Evolutionary conservation across 2,888 invertebrate species (phyloP).

Genomic region (Temnothorax ravouxi): DNA sequence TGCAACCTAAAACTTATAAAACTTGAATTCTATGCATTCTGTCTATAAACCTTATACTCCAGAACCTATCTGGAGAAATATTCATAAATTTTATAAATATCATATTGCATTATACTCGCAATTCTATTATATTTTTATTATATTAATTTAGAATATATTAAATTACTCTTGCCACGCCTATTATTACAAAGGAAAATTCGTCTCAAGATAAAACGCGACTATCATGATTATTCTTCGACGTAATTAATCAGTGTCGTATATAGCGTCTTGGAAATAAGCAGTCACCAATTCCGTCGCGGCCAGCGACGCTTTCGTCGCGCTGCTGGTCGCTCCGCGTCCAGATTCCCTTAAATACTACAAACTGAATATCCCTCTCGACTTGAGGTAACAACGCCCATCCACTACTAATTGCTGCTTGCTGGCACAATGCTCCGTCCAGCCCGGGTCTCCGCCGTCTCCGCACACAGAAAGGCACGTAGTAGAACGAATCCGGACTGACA

Average conservation of each 20-base stretch:
- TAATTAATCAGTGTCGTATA: constrained; percentile 22
- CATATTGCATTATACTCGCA: background rate
- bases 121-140: background rate
- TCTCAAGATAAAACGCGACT: background rate
- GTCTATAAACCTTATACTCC: no score
- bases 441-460: constrained; percentile 55
- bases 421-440: constrained; percentile 65
- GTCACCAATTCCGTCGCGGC: constrained; percentile 11
- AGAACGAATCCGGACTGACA: constrained; percentile 42
- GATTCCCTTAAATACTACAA: constrained; percentile 50
- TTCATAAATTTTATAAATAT: background rate
- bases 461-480: constrained; percentile 60
- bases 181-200: background rate
- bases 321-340: constrained; percentile 5
- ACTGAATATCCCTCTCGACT: constrained; percentile 28
- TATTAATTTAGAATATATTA: background rate
- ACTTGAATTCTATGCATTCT: no score
- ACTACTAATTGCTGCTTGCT: constrained; percentile 55
- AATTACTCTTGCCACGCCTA: background rate
- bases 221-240: background rate
- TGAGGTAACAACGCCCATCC: constrained; percentile 30
- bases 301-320: background rate
- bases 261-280: constrained; percentile 8
- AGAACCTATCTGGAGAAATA: background rate
- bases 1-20: no score